phyloP scores from a whole-genome alignment of 1,140 invertebrate genomes.

The Hylaeus volcanicus region DNA sequence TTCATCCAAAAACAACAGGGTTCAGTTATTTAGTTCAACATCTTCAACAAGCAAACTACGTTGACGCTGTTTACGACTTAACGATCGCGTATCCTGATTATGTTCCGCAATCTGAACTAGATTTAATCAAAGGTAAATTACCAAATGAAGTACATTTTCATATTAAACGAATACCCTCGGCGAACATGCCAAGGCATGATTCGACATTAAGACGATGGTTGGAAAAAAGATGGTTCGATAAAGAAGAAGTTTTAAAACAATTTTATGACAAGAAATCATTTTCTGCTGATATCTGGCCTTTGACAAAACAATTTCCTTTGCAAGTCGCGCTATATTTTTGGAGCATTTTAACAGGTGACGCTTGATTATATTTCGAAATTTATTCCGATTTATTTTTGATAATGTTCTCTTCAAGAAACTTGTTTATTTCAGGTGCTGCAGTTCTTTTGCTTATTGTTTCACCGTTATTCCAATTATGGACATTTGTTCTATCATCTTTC shows the following conservation, averaged over 20 bases:
- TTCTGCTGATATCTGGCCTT: constrained; percentile 66
- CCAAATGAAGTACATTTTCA: constrained; percentile 88
- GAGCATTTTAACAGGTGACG: constrained; percentile 76
- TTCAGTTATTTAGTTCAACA: constrained; percentile 87
- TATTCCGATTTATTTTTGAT: background rate
- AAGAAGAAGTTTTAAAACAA: constrained; percentile 84
- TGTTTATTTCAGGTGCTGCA: constrained; percentile 72
- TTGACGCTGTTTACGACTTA: constrained; percentile 90
- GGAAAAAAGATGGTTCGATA: constrained; percentile 86
- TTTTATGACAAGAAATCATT: constrained; percentile 83
- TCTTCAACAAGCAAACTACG: constrained; percentile 84
- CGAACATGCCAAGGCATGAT: constrained; percentile 83
- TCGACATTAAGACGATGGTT: constrained; percentile 84
- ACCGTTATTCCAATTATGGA: constrained; percentile 79
- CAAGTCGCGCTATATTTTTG: constrained; percentile 82
- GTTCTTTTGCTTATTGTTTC: constrained; percentile 78
- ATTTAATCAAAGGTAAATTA: constrained; percentile 84
- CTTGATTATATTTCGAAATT: background rate
- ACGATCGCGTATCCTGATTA: constrained; percentile 88
- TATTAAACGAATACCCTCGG: constrained; percentile 85
- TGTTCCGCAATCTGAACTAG: constrained; percentile 86
- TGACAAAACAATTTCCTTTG: constrained; percentile 75
- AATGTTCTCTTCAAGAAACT: constrained; percentile 2
- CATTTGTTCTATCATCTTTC: constrained; percentile 77
- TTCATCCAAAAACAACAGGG: constrained; percentile 93